Base-by-base conservation (phyloP, 2,797 vertebrate species). In the Martes flavigula region DNA sequence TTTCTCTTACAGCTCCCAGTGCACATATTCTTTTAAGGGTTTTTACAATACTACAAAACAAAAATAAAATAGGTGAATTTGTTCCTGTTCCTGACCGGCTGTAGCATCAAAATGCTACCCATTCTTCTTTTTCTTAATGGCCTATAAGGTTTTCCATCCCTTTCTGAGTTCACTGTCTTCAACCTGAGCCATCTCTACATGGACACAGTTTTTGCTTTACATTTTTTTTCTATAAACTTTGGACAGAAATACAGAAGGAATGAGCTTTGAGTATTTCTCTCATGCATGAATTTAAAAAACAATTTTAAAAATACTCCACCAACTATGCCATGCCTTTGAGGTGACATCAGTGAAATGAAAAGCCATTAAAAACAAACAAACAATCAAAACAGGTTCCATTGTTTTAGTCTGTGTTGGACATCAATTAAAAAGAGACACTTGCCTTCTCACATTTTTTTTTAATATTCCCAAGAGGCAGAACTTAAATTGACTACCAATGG, bases 331-430 rank as follows among this genome's bases (percentile, higher is more conserved):
- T 75, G 66, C n/a, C 17, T 89, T 82, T 87, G 88, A 93, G 54
- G 79, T 88, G 35, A 92, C 43, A 92, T 85, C 85, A 87, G 35
- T 72, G 15, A 96, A 94, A 98, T 40, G 84, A 7, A 4, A 58
- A 73, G 75, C 40, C 54, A 78, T 56, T 56, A 84, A 84, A 92
- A 96, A 87, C 12, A 18, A 62, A 23, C 81, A 94, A 96, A 66
- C 27, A 40, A 40, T 40, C 40, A 46, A 60, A 75, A 21, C 11
- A 82, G 9, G 2, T 90, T 51, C 40, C 3, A 89, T 35, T 84
- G 66, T 75, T 87, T 84, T 82, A 40, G 62, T 87, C 46, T 84
- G 95, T 62, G 73, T 38, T 89, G 20, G 86, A 89, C 90, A 95
- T 96, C 84, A 84, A 62, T 83, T 87, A 95, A 97, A 91, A 0